A percentile compares a stretch with the other conserved stretches of the same genome.
These are phyloP conservation scores for Ploceus nigricollis DNA, from an alignment of 2,113 vertebrate species.

Conservation along the genomic window DNA sequence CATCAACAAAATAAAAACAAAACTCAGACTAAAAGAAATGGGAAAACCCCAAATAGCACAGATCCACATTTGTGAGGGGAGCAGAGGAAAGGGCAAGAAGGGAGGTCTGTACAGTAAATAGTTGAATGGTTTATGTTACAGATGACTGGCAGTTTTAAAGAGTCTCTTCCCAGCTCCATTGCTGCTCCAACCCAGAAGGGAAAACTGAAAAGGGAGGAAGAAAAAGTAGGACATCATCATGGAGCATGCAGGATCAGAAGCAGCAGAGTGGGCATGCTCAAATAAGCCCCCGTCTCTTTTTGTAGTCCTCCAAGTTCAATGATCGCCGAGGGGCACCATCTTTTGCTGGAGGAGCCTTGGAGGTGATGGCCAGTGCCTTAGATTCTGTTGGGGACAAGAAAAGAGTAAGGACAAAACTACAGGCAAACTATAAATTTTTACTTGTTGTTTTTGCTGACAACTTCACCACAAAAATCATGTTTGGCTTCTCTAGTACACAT, in stretches of 20 bases:
- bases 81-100: slow-evolving; percentile 59
- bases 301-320: slow-evolving; percentile 98
- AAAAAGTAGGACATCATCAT: slow-evolving; percentile 58
- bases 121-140: slow-evolving; percentile 80
- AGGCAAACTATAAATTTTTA: neutral
- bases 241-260: slow-evolving; percentile 82
- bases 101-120: slow-evolving; percentile 79
- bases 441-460: neutral
- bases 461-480: neutral
- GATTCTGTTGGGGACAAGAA: slow-evolving; percentile 80
- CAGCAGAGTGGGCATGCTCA: slow-evolving; percentile 78
- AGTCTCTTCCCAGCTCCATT: slow-evolving; percentile 77
- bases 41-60: slow-evolving; percentile 69
- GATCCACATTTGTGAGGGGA: slow-evolving; percentile 66
- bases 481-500: neutral
- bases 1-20: slow-evolving; percentile 64
- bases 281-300: slow-evolving; percentile 97
- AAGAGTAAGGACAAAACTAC: neutral
- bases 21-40: slow-evolving; percentile 65
- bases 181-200: slow-evolving; percentile 80
- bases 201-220: slow-evolving; percentile 69
- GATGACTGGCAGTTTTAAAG: slow-evolving; percentile 77
- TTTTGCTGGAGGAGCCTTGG: slow-evolving; percentile 93
- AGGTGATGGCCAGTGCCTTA: slow-evolving; percentile 94
- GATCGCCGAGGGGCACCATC: slow-evolving; percentile 95